These are phyloP conservation scores for Nasonia longicornis DNA, from an alignment of 1,140 invertebrate species.

Conservation along the genomic window DNA sequence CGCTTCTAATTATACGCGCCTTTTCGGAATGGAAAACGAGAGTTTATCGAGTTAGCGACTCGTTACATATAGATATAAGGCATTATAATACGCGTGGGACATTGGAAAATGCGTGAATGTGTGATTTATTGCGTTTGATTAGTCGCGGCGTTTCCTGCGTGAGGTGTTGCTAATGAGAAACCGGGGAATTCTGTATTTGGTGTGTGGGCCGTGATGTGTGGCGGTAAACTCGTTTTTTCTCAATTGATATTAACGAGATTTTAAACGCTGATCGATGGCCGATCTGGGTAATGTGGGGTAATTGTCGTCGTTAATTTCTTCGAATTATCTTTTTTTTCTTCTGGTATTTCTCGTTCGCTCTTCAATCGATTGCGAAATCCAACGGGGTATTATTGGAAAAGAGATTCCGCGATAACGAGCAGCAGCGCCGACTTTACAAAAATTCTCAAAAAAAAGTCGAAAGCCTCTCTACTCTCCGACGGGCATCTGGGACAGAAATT, in stretches of 20 bases:
- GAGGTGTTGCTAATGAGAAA: not conserved
- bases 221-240: not conserved
- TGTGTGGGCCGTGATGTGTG: not conserved
- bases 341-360: not conserved
- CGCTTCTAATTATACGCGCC: not conserved
- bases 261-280: not conserved
- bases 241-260: slow-evolving; percentile 5
- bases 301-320: not conserved
- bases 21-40: slow-evolving; percentile 10
- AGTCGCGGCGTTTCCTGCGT: not conserved
- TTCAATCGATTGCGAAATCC: too few relatives aligned
- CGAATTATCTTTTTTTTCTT: not conserved
- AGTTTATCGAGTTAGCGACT: not conserved
- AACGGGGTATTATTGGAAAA: too few relatives aligned
- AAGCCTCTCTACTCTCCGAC: not conserved
- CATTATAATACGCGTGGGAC: not conserved
- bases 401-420: not conserved
- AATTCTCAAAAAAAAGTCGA: not conserved
- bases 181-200: not conserved
- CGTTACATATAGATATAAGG: not conserved
- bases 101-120: slow-evolving; percentile 7
- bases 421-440: not conserved
- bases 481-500: not conserved
- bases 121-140: slow-evolving; percentile 13
- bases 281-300: not conserved